A percentile compares a stretch with the other conserved stretches of the same genome.
phyloP scores from a whole-genome alignment of 2,888 invertebrate species.

The Drosophila greeni region DNA sequence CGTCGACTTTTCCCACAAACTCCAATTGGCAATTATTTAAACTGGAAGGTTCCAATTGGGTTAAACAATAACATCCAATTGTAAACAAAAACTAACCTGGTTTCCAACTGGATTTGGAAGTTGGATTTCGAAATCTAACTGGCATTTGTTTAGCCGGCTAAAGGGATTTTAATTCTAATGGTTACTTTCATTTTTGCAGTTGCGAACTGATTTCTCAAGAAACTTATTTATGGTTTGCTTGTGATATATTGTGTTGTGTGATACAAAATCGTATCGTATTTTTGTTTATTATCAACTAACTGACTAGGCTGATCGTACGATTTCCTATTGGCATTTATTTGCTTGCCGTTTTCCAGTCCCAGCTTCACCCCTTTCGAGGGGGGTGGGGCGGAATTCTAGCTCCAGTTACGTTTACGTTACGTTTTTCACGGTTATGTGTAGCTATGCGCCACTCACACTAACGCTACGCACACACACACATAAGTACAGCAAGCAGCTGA shows the following conservation, averaged over 20 bases:
- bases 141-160: neutral
- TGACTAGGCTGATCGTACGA: constrained; percentile 7
- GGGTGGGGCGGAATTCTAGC: neutral
- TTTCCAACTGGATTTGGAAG: neutral
- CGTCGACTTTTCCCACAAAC: no score
- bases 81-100: neutral
- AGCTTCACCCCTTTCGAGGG: neutral
- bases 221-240: neutral
- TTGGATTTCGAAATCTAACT: neutral
- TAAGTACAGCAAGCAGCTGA: constrained; percentile 11
- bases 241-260: neutral
- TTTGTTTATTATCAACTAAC: constrained; percentile 3
- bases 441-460: constrained; percentile 17
- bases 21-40: neutral
- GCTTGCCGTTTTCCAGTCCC: neutral
- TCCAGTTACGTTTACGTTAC: constrained; percentile 40
- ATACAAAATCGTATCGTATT: neutral
- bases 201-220: neutral
- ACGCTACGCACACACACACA: constrained; percentile 11
- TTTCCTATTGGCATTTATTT: constrained; percentile 15
- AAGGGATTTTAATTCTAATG: neutral
- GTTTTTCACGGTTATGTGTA: constrained; percentile 31
- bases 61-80: neutral
- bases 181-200: neutral
- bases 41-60: neutral